These are phyloP conservation scores for Antechinus flavipes DNA, from an alignment of 2,113 vertebrate genomes.

Conservation along the genomic window DNA sequence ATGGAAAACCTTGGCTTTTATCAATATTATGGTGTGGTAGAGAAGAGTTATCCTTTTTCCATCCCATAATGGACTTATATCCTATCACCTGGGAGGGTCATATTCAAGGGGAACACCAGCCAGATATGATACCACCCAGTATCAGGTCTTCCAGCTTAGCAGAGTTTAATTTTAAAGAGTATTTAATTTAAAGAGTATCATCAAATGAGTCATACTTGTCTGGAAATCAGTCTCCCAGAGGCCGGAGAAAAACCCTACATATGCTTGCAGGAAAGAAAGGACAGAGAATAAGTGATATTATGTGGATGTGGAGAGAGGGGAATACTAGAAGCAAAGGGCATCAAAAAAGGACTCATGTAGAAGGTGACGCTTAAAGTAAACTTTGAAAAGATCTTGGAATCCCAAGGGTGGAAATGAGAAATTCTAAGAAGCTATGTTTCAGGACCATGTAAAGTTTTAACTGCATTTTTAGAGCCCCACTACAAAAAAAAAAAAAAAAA, in stretches of 20 bases:
- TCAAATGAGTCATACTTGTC: neutral
- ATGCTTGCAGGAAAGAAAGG: too few relatives aligned
- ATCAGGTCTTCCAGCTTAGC: neutral
- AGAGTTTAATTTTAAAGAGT: neutral
- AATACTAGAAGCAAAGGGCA: neutral
- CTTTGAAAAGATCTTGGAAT: neutral
- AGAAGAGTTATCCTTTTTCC: neutral
- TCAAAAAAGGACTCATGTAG: neutral
- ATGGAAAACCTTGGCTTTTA: neutral
- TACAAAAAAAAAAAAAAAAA: neutral
- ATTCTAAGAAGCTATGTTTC: neutral
- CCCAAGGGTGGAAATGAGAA: neutral
- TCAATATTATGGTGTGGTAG: neutral
- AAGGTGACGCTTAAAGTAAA: neutral
- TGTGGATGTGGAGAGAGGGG: neutral
- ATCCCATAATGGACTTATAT: neutral
- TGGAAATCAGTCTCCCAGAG: neutral
- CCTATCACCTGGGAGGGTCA: neutral
- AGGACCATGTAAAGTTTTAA: neutral
- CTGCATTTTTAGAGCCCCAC: neutral
- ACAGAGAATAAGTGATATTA: too few relatives aligned
- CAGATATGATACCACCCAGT: neutral
- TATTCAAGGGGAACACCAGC: neutral
- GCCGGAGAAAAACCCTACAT: neutral
- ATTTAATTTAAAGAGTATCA: neutral